A percentile compares a stretch with the other conserved stretches of the same genome.
Conservation (phyloP, 1,140 invertebrate genomes). For the Acromyrmex echinatior region DNA sequence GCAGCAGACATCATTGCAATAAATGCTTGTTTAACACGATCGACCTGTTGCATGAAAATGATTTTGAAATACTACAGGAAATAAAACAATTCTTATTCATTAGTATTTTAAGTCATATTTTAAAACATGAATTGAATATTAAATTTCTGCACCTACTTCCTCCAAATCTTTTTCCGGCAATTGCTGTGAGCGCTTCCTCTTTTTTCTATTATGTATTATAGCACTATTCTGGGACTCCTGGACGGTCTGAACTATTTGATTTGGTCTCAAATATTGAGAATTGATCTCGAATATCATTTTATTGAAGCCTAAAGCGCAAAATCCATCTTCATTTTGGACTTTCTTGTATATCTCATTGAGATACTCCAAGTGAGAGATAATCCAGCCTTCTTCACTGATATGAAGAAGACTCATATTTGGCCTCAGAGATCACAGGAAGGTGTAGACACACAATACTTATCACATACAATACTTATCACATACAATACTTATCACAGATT, state of each 20-base stretch:
- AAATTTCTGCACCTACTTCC: conserved; percentile 67
- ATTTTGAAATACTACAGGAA: not conserved
- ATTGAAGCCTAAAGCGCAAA: conserved; percentile 73
- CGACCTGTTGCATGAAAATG: conserved; percentile 70
- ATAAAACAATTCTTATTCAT: not conserved
- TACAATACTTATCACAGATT: not conserved
- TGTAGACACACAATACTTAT: too few relatives aligned
- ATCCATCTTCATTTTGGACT: conserved; percentile 59
- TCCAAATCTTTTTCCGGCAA: conserved; percentile 70
- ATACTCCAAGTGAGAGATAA: conserved; percentile 80
- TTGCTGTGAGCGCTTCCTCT: conserved; percentile 70
- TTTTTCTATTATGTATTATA: conserved; percentile 58
- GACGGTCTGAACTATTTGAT: conserved; percentile 71
- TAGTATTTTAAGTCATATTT: not conserved
- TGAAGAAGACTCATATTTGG: conserved; percentile 78
- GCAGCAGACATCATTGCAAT: conserved; percentile 67
- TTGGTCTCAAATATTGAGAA: conserved; percentile 78
- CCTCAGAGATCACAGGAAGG: not conserved
- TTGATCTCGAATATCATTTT: conserved; percentile 79
- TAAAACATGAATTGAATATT: not conserved
- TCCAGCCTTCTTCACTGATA: conserved; percentile 77
- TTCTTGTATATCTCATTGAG: conserved; percentile 77
- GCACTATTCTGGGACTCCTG: conserved; percentile 35
- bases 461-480: not conserved
- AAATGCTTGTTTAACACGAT: conserved; percentile 74